Evolutionary conservation across 2,888 invertebrate species (phyloP).

Genomic region (Ypsolopha sequella): DNA sequence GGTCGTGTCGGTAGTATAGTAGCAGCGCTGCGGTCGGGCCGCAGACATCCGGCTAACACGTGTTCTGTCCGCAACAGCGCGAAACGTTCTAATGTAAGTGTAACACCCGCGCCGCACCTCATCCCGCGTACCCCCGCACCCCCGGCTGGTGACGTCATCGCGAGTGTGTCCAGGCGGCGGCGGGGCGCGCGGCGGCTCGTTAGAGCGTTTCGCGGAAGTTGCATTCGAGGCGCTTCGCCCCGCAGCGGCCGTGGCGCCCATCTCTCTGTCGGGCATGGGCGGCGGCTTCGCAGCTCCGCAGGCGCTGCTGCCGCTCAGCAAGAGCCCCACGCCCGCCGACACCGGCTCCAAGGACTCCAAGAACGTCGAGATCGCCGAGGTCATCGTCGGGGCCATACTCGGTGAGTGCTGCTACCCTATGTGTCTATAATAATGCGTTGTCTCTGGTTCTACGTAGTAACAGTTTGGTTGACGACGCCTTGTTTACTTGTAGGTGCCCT

Average conservation of each 20-base stretch:
- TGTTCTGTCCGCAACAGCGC: conserved; percentile 46
- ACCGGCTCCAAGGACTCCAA: conserved; percentile 84
- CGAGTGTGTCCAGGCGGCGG: conserved; percentile 12
- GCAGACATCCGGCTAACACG: conserved; percentile 21
- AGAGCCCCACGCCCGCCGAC: conserved; percentile 85
- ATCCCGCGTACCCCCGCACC: conserved; percentile 13
- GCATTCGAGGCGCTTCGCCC: conserved; percentile 78
- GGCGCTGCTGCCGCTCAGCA: conserved; percentile 80
- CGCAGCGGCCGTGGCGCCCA: conserved; percentile 79
- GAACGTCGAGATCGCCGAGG: conserved; percentile 95
- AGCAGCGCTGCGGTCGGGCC: conserved; percentile 16
- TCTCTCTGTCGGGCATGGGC: conserved; percentile 76
- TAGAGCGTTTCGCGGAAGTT: conserved; percentile 84
- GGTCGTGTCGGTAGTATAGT: no score
- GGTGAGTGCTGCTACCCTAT: conserved; percentile 69
- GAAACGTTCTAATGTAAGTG: conserved; percentile 60
- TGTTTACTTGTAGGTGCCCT: no score
- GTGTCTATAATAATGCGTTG: no score
- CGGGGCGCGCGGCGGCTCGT: conserved; percentile 69
- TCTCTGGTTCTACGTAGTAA: no score
- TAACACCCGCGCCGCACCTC: conserved; percentile 18
- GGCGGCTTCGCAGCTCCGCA: conserved; percentile 77
- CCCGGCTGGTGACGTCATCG: conserved; percentile 2
- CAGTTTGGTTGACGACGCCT: no score
- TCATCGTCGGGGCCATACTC: conserved; percentile 97